Percentiles rank a stretch among this genome's conserved stretches.
These are phyloP conservation scores for Heterotilapia buettikoferi DNA, from an alignment of 2,113 vertebrate species.

Conservation along the genomic window DNA sequence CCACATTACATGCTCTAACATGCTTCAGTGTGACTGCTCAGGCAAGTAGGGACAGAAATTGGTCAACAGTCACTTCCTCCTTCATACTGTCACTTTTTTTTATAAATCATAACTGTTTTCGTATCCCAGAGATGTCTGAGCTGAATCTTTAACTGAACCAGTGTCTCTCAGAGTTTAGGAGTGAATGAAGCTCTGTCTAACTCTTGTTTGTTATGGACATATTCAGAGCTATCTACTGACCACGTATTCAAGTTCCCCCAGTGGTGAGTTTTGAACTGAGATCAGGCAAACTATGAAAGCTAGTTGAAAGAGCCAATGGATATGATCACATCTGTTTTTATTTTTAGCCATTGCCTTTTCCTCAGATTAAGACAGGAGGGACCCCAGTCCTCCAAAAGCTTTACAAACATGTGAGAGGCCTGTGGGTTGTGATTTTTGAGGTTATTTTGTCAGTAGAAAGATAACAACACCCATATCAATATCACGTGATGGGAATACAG, in stretches of 20 bases:
- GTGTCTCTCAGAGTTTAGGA: neutral
- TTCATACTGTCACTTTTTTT: neutral
- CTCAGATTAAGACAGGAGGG: neutral
- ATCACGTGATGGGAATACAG: neutral
- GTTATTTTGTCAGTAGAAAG: neutral
- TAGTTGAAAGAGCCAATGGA: neutral
- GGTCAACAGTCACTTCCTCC: neutral
- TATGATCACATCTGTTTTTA: neutral
- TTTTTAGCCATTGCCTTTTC: neutral
- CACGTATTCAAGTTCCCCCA: slow-evolving; percentile 40
- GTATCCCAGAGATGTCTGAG: neutral
- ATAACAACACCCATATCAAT: neutral
- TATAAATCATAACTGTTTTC: neutral
- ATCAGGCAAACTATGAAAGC: neutral
- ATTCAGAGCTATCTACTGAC: slow-evolving; percentile 39
- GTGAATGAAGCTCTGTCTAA: neutral
- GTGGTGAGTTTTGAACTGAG: neutral
- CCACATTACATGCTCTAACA: slow-evolving; percentile 47
- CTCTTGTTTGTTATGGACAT: slow-evolving; percentile 25
- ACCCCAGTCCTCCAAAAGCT: neutral
- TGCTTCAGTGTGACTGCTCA: slow-evolving; percentile 29
- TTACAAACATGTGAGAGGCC: neutral
- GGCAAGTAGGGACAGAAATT: slow-evolving; percentile 1
- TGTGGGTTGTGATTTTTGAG: neutral
- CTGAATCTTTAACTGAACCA: neutral